Percentiles rank a stretch among this genome's conserved stretches.
Conservation (phyloP, 2,797 vertebrate species). For the Peromyscus attwateri region DNA sequence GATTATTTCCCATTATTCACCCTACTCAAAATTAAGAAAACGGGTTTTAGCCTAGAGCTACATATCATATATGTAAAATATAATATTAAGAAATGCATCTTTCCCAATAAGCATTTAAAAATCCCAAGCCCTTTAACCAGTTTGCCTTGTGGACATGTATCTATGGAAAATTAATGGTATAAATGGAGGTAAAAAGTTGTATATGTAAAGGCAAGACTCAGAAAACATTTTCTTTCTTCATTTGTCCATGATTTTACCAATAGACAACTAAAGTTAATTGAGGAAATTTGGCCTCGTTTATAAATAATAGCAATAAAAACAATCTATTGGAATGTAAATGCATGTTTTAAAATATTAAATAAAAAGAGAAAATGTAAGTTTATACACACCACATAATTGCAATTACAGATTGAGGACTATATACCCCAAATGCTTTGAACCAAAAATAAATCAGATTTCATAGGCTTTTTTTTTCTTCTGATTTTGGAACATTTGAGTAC, state of each 20-base stretch:
- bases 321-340: background rate
- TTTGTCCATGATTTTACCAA: background rate
- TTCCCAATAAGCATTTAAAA: background rate
- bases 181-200: background rate
- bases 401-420: background rate
- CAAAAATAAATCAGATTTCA: background rate
- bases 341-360: constrained; percentile 41
- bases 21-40: constrained; percentile 1
- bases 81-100: background rate
- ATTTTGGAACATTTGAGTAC: background rate
- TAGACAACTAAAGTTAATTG: background rate
- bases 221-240: background rate
- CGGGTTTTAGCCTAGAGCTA: background rate
- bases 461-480: background rate
- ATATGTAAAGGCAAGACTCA: background rate
- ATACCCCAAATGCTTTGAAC: background rate
- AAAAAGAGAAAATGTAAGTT: background rate
- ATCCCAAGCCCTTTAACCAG: background rate
- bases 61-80: background rate
- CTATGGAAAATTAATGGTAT: background rate
- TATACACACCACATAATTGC: background rate
- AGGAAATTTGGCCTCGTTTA: background rate
- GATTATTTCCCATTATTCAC: constrained; percentile 10
- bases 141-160: constrained; percentile 1
- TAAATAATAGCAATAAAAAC: background rate